Evolutionary conservation across 2,888 invertebrate species (phyloP), one percentile per base, ranked within the genome.

Genomic region (Euplexia lucipara): DNA sequence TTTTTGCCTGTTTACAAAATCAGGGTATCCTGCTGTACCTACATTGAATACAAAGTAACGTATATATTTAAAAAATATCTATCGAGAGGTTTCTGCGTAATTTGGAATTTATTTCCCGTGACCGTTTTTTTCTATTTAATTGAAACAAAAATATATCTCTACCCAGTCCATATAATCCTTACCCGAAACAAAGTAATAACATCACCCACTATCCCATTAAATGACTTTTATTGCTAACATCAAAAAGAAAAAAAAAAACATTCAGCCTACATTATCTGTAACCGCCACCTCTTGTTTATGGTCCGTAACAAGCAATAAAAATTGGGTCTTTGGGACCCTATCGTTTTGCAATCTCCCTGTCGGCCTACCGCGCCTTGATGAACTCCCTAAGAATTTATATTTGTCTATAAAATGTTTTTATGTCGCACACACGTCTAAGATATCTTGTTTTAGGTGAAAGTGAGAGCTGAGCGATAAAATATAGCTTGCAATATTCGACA

Each of bases 271-370:
- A 91, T 92, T 93, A 93, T 94, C 91, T 86, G 85, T 83, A 83
- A 86, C 90, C 89, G 85, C 90, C 85, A 85, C 84, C 81, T 82
- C 86, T 89, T 90, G 92, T 95, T 95, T 95, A 95, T 94, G 92
- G 85, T 81, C 90, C 94, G 95, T 92, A 91, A 94, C 95, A 93
- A 87, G 94, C 90, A 93, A 93, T 95, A 95, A 95, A 95, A 75
- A 92, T 86, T 88, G 88, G 90, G 91, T 88, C 82, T 86, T 85
- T 87, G 88, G 90, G 91, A 88, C 83, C 86, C 90, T 91, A 94
- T 93, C 92, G 92, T 90, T 92, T 89, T 88, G 91, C 90, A 90
- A 92, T 92, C 91, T 86, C 89, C 91, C 89, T 82, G 80, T 77
- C 87, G 83, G 83, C 84, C 86, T 82, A 88, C 88, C 53, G 74